These are phyloP conservation scores for Zaprionus lachaisei DNA, from an alignment of 1,140 invertebrate species.

Conservation along the genomic window DNA sequence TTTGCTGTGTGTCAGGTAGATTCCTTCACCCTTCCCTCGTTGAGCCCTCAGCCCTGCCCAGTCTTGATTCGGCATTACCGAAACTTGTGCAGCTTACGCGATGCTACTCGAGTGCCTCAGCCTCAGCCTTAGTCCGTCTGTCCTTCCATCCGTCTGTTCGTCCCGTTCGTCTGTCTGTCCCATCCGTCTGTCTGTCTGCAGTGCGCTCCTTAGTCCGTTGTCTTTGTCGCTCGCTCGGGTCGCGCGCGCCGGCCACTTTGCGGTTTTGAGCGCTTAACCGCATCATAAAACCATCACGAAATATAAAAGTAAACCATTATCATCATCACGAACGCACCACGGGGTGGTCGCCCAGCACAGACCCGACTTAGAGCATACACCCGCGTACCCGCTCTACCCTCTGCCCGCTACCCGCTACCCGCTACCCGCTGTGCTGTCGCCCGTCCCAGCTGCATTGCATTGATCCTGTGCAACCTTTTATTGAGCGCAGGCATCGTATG, in stretches of 20 bases:
- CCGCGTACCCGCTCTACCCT: too few relatives aligned
- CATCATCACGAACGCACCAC: slow-evolving; percentile 71
- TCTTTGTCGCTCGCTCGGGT: slow-evolving; percentile 51
- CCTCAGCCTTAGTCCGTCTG: slow-evolving; percentile 13
- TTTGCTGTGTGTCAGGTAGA: slow-evolving; percentile 13
- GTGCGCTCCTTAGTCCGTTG: slow-evolving; percentile 24
- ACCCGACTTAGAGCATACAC: too few relatives aligned
- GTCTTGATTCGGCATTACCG: slow-evolving; percentile 51
- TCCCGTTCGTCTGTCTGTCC: slow-evolving; percentile 2
- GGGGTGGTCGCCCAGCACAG: slow-evolving; percentile 38
- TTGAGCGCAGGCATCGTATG: not conserved
- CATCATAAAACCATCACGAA: slow-evolving; percentile 81
- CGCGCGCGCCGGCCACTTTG: slow-evolving; percentile 71
- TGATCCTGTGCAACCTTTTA: slow-evolving; percentile 44
- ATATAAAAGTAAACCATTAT: slow-evolving; percentile 80
- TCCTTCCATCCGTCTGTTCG: not conserved
- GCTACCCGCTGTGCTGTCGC: not conserved
- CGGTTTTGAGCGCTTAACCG: slow-evolving; percentile 81
- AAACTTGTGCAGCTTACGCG: slow-evolving; percentile 79
- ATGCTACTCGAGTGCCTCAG: slow-evolving; percentile 28
- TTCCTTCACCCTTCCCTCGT: not conserved
- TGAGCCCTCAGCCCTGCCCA: not conserved
- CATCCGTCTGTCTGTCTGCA: slow-evolving; percentile 10
- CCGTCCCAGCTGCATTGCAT: slow-evolving; percentile 27
- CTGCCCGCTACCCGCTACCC: not conserved